Percentiles rank a stretch among this genome's conserved stretches.
phyloP scores from a whole-genome alignment of 2,113 vertebrate species.

The Amphilophus citrinellus region DNA sequence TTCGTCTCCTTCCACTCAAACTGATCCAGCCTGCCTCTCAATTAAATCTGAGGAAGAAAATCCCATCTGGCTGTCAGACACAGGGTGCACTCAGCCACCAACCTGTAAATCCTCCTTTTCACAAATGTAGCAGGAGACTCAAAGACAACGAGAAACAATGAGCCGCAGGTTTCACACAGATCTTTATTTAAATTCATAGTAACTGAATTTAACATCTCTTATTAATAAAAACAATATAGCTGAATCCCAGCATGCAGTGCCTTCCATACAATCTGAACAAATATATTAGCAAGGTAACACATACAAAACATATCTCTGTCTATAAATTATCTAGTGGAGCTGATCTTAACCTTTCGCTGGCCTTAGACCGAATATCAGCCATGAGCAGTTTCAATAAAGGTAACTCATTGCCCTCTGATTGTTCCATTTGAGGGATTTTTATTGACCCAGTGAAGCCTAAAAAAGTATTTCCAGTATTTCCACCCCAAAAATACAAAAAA shows the following conservation, averaged over 20 bases:
- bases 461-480: not conserved
- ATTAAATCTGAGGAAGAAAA: conserved; percentile 40
- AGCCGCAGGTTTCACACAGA: conserved; percentile 7
- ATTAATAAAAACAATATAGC: too few species aligned
- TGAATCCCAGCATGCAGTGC: not conserved
- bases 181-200: not conserved
- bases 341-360: not conserved
- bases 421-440: not conserved
- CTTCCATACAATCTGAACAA: not conserved
- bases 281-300: not conserved
- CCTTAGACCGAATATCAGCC: not conserved
- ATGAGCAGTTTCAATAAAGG: not conserved
- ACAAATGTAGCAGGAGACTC: not conserved
- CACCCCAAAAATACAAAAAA: not conserved
- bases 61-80: conserved; percentile 57
- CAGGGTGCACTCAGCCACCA: conserved; percentile 31
- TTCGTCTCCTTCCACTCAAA: conserved; percentile 31
- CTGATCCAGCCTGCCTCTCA: conserved; percentile 48
- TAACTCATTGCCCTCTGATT: not conserved
- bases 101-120: conserved; percentile 62
- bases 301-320: not conserved
- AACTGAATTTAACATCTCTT: too few species aligned
- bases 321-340: not conserved
- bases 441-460: not conserved
- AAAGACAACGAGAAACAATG: not conserved